A percentile compares a stretch with the other conserved stretches of the same genome.
phyloP scores from a whole-genome alignment of 2,797 vertebrate species.

The Myioborus melanocephalus region DNA sequence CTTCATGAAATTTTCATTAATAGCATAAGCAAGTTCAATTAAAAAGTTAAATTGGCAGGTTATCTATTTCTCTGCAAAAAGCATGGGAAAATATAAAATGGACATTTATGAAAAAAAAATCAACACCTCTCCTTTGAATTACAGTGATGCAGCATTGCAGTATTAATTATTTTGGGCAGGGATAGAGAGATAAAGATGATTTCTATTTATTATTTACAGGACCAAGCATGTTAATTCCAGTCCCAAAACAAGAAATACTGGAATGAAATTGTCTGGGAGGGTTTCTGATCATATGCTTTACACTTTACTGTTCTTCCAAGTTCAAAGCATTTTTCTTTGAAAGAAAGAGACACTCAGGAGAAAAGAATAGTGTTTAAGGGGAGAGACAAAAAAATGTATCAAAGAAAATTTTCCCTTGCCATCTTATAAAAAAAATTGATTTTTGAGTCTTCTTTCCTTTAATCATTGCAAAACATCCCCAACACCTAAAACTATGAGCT shows the following conservation, averaged over 20 bases:
- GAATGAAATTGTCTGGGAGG: constrained; percentile 6
- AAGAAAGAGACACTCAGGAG: not conserved
- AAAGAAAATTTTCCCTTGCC: not conserved
- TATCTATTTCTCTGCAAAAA: not conserved
- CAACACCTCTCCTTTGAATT: not conserved
- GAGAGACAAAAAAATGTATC: not conserved
- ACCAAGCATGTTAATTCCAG: not conserved
- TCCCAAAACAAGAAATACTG: constrained; percentile 10
- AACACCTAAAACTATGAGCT: not conserved
- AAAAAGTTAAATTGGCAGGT: not conserved
- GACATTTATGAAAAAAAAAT: not conserved
- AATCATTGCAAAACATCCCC: not conserved
- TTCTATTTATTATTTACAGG: not conserved
- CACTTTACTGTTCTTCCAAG: not conserved
- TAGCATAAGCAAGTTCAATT: not conserved
- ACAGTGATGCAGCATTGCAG: not conserved
- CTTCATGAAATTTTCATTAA: not conserved
- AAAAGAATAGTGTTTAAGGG: not conserved
- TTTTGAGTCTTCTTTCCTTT: not conserved
- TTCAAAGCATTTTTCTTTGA: not conserved
- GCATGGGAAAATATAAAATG: not conserved
- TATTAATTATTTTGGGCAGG: not conserved
- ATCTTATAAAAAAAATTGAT: not conserved
- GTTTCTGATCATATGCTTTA: not conserved
- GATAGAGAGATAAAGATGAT: not conserved